phyloP scores from a whole-genome alignment of 2,113 vertebrate genomes.

The Nothobranchius furzeri region DNA sequence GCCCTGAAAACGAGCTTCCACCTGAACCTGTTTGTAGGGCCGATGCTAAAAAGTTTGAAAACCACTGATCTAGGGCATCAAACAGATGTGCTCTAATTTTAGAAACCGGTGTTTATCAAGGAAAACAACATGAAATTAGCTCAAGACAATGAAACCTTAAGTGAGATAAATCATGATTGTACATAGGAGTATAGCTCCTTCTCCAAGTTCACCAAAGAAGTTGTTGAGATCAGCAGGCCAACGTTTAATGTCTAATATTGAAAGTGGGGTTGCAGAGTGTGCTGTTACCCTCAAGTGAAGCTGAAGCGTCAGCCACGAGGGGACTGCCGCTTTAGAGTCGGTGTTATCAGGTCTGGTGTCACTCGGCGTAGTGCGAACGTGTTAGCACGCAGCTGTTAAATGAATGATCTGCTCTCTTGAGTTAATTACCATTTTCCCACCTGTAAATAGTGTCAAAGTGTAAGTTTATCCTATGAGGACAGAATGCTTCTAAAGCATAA shows the following conservation, averaged over 20 bases:
- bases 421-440: conserved; percentile 19
- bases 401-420: conserved; percentile 8
- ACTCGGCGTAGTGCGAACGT: conserved; percentile 5
- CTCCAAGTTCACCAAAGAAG: neutral
- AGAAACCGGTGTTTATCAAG: too few relatives aligned
- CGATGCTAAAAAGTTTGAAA: too few relatives aligned
- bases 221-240: neutral
- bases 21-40: too few relatives aligned
- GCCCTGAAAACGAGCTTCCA: too few relatives aligned
- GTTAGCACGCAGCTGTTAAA: conserved; percentile 8
- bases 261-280: conserved; percentile 2
- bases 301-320: conserved; percentile 9
- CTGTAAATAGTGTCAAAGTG: conserved; percentile 7
- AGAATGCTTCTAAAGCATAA: neutral
- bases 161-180: neutral
- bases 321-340: conserved; percentile 8
- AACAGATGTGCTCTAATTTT: too few relatives aligned
- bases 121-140: too few relatives aligned
- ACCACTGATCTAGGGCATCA: too few relatives aligned
- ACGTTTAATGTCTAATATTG: neutral
- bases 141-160: neutral
- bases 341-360: conserved; percentile 3
- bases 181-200: neutral
- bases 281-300: conserved; percentile 10
- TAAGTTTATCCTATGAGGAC: neutral